These are phyloP conservation scores for Drosophila eugracilis DNA, from an alignment of 1,140 invertebrate species.

Conservation along the genomic window DNA sequence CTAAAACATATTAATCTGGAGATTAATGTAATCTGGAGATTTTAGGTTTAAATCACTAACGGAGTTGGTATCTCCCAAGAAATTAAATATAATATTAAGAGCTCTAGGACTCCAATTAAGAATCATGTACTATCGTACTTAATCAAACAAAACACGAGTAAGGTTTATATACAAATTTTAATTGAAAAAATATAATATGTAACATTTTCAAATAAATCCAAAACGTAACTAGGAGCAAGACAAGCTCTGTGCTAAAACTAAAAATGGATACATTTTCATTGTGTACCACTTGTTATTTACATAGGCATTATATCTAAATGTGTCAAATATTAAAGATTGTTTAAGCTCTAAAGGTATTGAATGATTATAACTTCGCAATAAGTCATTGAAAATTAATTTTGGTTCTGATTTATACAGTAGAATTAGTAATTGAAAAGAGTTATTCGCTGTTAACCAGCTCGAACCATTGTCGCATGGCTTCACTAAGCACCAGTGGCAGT, in stretches of 20 bases:
- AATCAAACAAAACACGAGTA: background rate
- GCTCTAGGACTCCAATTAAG: too few species aligned
- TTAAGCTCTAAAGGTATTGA: too few species aligned
- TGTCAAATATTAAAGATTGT: background rate
- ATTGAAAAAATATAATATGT: background rate
- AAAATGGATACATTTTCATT: background rate
- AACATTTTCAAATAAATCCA: background rate
- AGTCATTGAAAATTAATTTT: background rate
- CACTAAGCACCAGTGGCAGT: constrained; percentile 95
- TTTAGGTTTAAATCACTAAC: too few species aligned
- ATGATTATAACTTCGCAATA: background rate
- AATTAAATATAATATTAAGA: too few species aligned
- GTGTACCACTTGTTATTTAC: background rate
- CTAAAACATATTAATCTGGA: too few species aligned
- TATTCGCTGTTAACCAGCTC: constrained; percentile 89
- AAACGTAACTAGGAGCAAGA: background rate
- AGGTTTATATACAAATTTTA: background rate
- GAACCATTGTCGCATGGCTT: constrained; percentile 99
- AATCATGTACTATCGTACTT: too few species aligned
- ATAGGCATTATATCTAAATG: background rate
- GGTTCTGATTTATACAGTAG: background rate
- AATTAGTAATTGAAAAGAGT: background rate
- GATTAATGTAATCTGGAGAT: too few species aligned
- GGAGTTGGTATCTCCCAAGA: too few species aligned
- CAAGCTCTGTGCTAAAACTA: background rate